Conservation (phyloP, 2,888 invertebrate genomes). For the Pecten maximus region DNA sequence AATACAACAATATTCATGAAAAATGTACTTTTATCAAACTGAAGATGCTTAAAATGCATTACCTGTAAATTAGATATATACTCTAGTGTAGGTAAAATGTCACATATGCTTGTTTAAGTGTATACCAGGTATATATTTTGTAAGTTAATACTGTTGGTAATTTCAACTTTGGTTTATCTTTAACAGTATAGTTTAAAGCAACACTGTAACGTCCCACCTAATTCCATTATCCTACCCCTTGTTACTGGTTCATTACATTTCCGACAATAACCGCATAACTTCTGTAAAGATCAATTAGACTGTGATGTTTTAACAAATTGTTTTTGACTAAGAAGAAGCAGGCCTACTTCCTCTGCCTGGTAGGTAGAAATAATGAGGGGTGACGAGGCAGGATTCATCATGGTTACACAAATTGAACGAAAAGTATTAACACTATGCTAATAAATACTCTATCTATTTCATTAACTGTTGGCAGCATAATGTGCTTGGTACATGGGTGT, state of each 20-base stretch:
- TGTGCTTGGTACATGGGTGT: too few species aligned
- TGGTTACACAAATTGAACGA: background rate
- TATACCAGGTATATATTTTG: background rate
- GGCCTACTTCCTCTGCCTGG: background rate
- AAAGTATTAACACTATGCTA: background rate
- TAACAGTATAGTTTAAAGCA: background rate
- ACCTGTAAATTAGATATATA: too few species aligned
- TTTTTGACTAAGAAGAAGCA: background rate
- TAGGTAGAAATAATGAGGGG: background rate
- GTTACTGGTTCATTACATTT: background rate
- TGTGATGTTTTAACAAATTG: constrained; percentile 1
- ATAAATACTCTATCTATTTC: background rate
- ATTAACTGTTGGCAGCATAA: background rate
- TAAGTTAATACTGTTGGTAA: background rate
- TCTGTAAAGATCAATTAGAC: background rate
- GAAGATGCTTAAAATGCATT: too few species aligned
- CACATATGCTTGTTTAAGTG: background rate
- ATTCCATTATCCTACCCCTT: background rate
- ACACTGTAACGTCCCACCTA: background rate
- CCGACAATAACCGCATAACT: background rate
- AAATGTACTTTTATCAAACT: too few species aligned
- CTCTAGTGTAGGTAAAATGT: too few species aligned
- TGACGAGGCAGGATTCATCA: background rate
- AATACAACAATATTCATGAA: too few species aligned
- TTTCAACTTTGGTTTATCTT: background rate